A percentile compares a stretch with the other conserved stretches of the same genome.
Conservation (phyloP, 53 echinoderm and acorn worm genomes). For the Paracentrotus lividus region DNA sequence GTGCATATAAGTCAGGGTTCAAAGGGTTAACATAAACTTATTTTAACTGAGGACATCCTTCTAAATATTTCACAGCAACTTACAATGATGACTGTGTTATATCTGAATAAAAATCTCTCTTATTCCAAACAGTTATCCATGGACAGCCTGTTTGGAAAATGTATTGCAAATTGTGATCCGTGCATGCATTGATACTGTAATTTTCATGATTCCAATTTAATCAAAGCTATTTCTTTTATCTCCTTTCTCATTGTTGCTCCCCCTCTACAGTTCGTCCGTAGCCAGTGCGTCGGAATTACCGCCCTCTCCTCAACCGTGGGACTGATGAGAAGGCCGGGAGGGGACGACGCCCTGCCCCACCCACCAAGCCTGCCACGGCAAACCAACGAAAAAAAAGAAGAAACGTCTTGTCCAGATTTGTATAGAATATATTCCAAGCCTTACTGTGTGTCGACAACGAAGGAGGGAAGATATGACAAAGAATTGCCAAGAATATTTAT, state of each 20-base stretch:
- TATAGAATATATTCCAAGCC: conserved; percentile 65
- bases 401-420: conserved; percentile 50
- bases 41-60: too few species aligned
- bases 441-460: conserved; percentile 36
- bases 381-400: neutral
- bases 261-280: conserved; percentile 95
- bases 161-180: neutral
- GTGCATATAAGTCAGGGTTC: too few species aligned
- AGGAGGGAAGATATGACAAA: conserved; percentile 29
- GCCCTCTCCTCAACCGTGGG: conserved; percentile 99
- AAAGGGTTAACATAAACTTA: too few species aligned
- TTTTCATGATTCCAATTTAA: neutral
- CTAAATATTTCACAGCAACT: too few species aligned
- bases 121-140: too few species aligned
- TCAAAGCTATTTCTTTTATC: neutral
- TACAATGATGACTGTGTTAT: too few species aligned
- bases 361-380: conserved; percentile 17
- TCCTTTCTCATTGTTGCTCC: conserved; percentile 52
- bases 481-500: conserved; percentile 56
- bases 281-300: conserved; percentile 99
- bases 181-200: neutral
- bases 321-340: conserved; percentile 72
- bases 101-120: too few species aligned
- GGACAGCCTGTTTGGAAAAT: too few species aligned
- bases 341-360: conserved; percentile 6